A percentile compares a stretch with the other conserved stretches of the same genome.
Evolutionary conservation across 2,113 vertebrate species (phyloP).

Genomic region (Pundamilia nyererei): DNA sequence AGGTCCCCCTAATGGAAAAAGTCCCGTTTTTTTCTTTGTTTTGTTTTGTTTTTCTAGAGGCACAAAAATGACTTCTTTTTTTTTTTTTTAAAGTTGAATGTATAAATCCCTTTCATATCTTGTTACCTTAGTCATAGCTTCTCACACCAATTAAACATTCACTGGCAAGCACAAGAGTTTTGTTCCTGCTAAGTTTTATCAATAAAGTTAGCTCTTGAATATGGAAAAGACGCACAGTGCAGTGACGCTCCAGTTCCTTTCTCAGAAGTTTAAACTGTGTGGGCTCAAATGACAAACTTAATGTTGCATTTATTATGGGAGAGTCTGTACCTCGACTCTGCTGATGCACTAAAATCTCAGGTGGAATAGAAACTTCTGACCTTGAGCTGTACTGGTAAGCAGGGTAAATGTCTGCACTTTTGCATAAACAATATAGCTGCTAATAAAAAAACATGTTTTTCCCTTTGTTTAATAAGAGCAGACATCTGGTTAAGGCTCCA

Average conservation of each 20-base stretch:
- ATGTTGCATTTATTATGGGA: background rate
- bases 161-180: conserved; percentile 47
- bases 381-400: background rate
- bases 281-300: background rate
- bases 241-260: background rate
- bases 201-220: conserved; percentile 19
- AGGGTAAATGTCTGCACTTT: background rate
- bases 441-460: rapidly evolving
- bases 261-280: background rate
- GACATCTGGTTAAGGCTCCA: background rate
- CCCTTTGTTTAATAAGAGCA: background rate
- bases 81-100: conserved; percentile 41
- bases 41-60: background rate
- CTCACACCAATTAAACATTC: conserved; percentile 60
- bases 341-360: background rate
- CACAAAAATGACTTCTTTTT: conserved; percentile 17
- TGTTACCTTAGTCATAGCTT: conserved; percentile 47
- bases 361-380: background rate
- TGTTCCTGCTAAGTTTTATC: background rate
- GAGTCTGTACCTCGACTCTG: background rate
- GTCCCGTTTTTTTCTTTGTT: background rate
- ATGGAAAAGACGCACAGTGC: background rate
- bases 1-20: conserved; percentile 54
- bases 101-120: conserved; percentile 50
- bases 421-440: background rate